These are phyloP conservation scores for Kradibia gibbosae DNA, from an alignment of 1,140 invertebrate species.

Conservation along the genomic window DNA sequence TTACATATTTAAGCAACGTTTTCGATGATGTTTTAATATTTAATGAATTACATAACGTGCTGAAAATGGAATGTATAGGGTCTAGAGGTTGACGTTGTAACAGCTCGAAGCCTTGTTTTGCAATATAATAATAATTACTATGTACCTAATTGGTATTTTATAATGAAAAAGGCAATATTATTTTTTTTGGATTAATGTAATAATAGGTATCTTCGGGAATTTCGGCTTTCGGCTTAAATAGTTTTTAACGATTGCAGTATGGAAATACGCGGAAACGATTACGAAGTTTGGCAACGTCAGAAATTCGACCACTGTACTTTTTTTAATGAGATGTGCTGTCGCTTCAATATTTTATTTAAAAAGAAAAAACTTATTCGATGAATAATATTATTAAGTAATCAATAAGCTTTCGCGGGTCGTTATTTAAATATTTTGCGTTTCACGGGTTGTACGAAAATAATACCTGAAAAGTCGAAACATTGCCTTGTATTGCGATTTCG, in stretches of 20 bases:
- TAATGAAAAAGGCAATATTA: not conserved
- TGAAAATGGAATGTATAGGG: constrained; percentile 22
- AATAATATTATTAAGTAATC: too few relatives aligned
- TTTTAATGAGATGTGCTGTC: not conserved
- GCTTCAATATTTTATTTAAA: too few relatives aligned
- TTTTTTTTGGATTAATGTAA: not conserved
- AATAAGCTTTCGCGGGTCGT: too few relatives aligned
- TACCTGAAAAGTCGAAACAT: too few relatives aligned
- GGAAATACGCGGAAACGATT: not conserved
- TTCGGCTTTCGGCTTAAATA: not conserved
- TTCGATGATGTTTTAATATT: constrained; percentile 27
- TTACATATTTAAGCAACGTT: constrained; percentile 11
- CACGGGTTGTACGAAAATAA: too few relatives aligned
- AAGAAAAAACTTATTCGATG: too few relatives aligned
- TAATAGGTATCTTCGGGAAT: not conserved
- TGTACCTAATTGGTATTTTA: not conserved
- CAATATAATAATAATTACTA: constrained; percentile 14
- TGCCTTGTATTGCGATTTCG: too few relatives aligned
- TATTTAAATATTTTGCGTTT: too few relatives aligned
- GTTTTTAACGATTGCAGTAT: not conserved
- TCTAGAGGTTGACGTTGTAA: constrained; percentile 32
- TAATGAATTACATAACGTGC: constrained; percentile 18
- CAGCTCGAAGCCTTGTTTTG: constrained; percentile 31
- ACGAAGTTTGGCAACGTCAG: not conserved
- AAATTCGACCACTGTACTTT: not conserved